Percentiles rank a stretch among this genome's conserved stretches.
Conservation (phyloP, 2,888 invertebrate genomes). For the Trisateles emortualis region DNA sequence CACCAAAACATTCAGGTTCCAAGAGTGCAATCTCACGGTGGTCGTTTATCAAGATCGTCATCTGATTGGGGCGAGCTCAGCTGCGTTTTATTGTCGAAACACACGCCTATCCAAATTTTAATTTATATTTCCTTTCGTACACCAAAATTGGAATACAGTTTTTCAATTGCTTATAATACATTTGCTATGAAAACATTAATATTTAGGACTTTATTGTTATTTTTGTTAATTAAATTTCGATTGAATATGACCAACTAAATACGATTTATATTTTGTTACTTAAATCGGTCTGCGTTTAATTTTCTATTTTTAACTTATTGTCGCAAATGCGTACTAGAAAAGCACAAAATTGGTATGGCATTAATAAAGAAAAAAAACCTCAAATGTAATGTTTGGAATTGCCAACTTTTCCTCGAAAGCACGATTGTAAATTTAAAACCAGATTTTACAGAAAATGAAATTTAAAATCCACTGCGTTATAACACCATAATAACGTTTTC, state of each 20-base stretch:
- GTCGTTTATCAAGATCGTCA: slow-evolving; percentile 86
- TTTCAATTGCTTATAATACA: slow-evolving; percentile 22
- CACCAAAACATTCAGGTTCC: slow-evolving; percentile 34
- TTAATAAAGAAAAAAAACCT: too few species aligned
- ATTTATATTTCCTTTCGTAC: slow-evolving; percentile 70
- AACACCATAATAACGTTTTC: slow-evolving; percentile 58
- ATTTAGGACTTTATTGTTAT: not conserved
- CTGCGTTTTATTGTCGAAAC: slow-evolving; percentile 85
- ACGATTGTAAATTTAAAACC: slow-evolving; percentile 4
- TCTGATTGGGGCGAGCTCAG: slow-evolving; percentile 83
- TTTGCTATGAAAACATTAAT: not conserved
- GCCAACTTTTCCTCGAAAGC: not conserved
- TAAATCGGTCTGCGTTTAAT: too few species aligned
- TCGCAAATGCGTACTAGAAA: too few species aligned
- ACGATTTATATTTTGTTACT: too few species aligned
- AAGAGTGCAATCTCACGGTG: slow-evolving; percentile 84
- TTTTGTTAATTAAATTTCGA: too few species aligned
- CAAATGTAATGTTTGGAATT: too few species aligned
- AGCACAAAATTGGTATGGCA: too few species aligned
- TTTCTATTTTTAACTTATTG: too few species aligned
- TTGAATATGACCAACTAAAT: too few species aligned
- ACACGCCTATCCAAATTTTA: slow-evolving; percentile 80
- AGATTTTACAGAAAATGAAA: slow-evolving; percentile 20
- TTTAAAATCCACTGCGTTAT: slow-evolving; percentile 40
- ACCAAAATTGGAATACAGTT: slow-evolving; percentile 61